Percentiles rank a stretch among this genome's conserved stretches.
phyloP scores from a whole-genome alignment of 2,797 vertebrate genomes.

The Cyclura pinguis region DNA sequence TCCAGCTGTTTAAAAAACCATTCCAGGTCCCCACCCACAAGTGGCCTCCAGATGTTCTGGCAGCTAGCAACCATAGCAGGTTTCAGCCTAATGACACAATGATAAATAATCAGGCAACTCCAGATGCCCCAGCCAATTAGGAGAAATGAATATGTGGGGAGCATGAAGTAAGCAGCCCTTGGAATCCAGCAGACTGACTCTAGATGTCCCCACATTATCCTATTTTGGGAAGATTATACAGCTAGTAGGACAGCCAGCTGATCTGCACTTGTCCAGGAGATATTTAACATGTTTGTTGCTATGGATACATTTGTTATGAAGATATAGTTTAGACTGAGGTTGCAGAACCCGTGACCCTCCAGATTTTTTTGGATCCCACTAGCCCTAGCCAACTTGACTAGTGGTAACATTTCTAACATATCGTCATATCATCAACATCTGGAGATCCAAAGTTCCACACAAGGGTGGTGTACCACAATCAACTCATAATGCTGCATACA shows the following conservation, averaged over 20 bases:
- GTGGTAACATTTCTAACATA: too few relatives aligned
- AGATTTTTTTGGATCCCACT: not conserved
- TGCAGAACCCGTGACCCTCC: not conserved
- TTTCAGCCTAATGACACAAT: constrained; percentile 42
- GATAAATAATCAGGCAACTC: constrained; percentile 67
- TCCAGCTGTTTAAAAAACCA: constrained; percentile 60
- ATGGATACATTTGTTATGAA: constrained; percentile 57
- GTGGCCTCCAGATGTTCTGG: constrained; percentile 78
- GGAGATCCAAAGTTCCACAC: too few relatives aligned
- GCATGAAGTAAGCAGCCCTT: constrained; percentile 45
- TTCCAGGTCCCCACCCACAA: constrained; percentile 61
- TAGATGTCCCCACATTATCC: constrained; percentile 54
- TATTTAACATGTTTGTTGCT: constrained; percentile 30
- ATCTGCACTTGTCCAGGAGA: constrained; percentile 29
- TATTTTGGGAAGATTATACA: not conserved
- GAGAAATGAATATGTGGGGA: constrained; percentile 57
- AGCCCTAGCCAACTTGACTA: too few relatives aligned
- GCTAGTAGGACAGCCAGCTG: constrained; percentile 26
- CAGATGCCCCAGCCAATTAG: constrained; percentile 61
- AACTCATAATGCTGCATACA: too few relatives aligned
- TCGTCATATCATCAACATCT: too few relatives aligned
- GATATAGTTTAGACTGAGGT: constrained; percentile 59
- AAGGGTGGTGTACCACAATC: too few relatives aligned
- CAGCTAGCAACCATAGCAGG: constrained; percentile 55
- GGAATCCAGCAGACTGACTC: constrained; percentile 54